phyloP scores from a whole-genome alignment of 2,888 invertebrate genomes.

The Mythimna albipuncta region DNA sequence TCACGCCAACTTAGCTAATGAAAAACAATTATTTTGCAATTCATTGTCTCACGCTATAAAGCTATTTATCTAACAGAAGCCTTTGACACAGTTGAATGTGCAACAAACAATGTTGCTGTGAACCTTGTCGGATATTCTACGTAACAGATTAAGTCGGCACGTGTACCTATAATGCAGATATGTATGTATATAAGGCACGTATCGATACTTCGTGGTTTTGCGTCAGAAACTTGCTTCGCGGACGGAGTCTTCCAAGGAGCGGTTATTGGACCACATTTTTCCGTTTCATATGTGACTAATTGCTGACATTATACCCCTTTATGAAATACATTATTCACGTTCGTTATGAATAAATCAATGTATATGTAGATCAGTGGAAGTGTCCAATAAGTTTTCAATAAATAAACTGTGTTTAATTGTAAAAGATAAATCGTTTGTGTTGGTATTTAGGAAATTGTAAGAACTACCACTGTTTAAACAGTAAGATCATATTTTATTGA shows the following conservation, averaged over 20 bases:
- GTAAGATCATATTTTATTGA: constrained; percentile 41
- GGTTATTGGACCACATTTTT: constrained; percentile 71
- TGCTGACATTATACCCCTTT: constrained; percentile 38
- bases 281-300: constrained; percentile 63
- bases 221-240: constrained; percentile 57
- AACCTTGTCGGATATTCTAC: constrained; percentile 56
- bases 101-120: constrained; percentile 65
- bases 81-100: constrained; percentile 67
- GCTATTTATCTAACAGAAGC: constrained; percentile 74
- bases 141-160: constrained; percentile 73
- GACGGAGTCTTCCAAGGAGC: constrained; percentile 64
- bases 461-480: constrained; percentile 11
- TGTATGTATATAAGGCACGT: constrained; percentile 54
- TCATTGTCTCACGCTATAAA: constrained; percentile 72
- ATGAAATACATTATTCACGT: constrained; percentile 38
- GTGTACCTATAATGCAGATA: constrained; percentile 70
- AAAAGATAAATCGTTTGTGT: constrained; percentile 38
- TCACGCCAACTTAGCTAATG: constrained; percentile 71
- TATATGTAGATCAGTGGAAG: constrained; percentile 23
- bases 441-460: constrained; percentile 35
- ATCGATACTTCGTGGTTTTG: constrained; percentile 70
- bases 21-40: constrained; percentile 74
- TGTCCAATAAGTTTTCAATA: constrained; percentile 47
- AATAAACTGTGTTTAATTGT: constrained; percentile 40
- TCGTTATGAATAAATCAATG: constrained; percentile 35